Conservation (phyloP, 2,113 vertebrate genomes). For the Aegotheles bennettii region DNA sequence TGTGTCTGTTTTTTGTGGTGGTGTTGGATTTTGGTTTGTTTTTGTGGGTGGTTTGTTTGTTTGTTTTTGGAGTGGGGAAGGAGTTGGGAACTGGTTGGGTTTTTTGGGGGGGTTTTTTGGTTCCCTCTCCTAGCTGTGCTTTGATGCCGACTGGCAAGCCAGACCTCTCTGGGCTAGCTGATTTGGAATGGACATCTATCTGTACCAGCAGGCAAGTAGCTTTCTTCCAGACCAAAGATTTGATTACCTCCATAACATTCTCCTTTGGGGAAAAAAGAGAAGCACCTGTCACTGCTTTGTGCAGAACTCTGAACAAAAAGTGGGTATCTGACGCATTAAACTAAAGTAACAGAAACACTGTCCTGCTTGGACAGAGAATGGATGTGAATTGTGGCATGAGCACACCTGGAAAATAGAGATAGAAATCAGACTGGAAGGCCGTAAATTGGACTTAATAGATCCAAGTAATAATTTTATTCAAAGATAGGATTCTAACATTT, state of each 20-base stretch:
- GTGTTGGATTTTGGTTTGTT: too few species aligned
- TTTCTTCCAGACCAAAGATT: neutral
- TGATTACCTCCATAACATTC: neutral
- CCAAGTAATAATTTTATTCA: neutral
- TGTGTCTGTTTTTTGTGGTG: rapidly evolving
- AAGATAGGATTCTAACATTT: neutral
- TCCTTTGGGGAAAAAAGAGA: neutral
- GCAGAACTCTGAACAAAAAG: neutral
- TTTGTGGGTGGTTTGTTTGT: too few species aligned
- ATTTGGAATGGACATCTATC: neutral
- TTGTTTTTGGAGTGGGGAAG: neutral
- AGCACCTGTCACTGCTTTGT: neutral
- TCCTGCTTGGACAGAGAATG: neutral
- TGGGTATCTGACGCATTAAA: neutral
- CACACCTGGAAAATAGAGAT: neutral
- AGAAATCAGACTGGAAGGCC: neutral
- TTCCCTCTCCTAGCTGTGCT: neutral
- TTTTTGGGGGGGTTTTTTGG: neutral
- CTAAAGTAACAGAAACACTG: neutral
- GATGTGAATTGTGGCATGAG: neutral
- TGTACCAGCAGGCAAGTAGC: neutral
- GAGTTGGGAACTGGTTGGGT: too few species aligned
- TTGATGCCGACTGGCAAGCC: neutral
- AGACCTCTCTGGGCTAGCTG: neutral
- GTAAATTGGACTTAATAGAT: neutral